Conservation (phyloP, 2,797 vertebrate genomes). For the Pipistrellus pygmaeus region DNA sequence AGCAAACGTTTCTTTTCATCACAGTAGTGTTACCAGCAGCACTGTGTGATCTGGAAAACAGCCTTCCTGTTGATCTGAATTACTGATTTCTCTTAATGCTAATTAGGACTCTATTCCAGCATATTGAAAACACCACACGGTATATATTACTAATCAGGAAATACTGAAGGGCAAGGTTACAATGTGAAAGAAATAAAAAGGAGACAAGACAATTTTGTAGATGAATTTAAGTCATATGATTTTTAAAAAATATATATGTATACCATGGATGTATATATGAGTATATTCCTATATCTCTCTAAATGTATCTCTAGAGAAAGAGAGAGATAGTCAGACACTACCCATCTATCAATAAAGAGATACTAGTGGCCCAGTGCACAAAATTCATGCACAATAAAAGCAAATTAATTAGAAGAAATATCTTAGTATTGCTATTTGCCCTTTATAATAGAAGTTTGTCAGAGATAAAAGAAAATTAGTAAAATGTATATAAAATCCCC, state of each 20-base stretch:
- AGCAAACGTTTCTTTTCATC: conserved; percentile 66
- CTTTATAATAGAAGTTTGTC: too few species aligned
- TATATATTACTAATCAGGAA: conserved; percentile 40
- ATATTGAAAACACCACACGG: not conserved
- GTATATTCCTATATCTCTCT: not conserved
- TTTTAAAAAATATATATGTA: not conserved
- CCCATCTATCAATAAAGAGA: too few species aligned
- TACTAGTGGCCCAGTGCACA: too few species aligned
- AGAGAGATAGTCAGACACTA: too few species aligned
- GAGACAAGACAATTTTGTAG: not conserved
- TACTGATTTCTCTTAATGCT: conserved; percentile 32
- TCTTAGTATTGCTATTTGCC: too few species aligned
- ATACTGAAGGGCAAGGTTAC: not conserved
- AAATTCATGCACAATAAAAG: too few species aligned
- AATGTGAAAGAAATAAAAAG: conserved; percentile 58
- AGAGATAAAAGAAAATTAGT: too few species aligned
- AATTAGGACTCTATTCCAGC: conserved; percentile 48
- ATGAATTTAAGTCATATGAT: not conserved
- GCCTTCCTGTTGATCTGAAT: conserved; percentile 12
- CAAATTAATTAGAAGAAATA: too few species aligned
- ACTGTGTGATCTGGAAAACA: conserved; percentile 45
- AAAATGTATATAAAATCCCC: too few species aligned
- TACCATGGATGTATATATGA: not conserved
- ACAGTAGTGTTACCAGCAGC: not conserved
- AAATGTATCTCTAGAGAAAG: not conserved